phyloP scores from a whole-genome alignment of 2,888 invertebrate genomes.

The Agonopterix arenella region DNA sequence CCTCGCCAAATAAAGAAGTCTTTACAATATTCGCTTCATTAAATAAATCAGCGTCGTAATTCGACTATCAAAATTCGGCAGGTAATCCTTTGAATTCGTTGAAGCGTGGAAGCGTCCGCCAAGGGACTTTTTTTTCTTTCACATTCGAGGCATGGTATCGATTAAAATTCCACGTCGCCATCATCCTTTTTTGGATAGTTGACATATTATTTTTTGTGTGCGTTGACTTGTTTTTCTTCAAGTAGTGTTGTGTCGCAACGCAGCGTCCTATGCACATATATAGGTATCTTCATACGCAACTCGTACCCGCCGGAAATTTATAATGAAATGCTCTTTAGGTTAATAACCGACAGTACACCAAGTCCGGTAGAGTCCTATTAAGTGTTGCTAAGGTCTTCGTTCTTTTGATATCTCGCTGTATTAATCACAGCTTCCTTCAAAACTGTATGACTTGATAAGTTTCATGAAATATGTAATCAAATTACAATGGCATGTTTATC shows the following conservation, averaged over 20 bases:
- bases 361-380: slow-evolving; percentile 45
- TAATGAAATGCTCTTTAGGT: slow-evolving; percentile 51
- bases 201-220: slow-evolving; percentile 32
- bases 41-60: slow-evolving; percentile 45
- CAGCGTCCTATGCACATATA: slow-evolving; percentile 43
- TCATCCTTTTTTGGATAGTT: slow-evolving; percentile 40
- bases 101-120: slow-evolving; percentile 32
- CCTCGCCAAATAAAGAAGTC: slow-evolving; percentile 33
- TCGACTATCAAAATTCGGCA: slow-evolving; percentile 49
- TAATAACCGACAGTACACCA: slow-evolving; percentile 51
- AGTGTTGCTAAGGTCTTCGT: slow-evolving; percentile 27
- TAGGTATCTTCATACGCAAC: slow-evolving; percentile 37
- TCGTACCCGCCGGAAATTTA: slow-evolving; percentile 56
- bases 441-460: background rate
- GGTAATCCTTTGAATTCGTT: slow-evolving; percentile 44
- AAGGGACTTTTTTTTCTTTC: slow-evolving; percentile 28
- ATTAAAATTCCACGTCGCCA: slow-evolving; percentile 50
- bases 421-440: background rate
- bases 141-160: slow-evolving; percentile 42
- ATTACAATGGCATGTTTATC: slow-evolving; percentile 19
- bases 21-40: slow-evolving; percentile 36
- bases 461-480: slow-evolving; percentile 9
- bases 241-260: slow-evolving; percentile 41
- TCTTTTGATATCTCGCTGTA: slow-evolving; percentile 7
- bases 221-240: slow-evolving; percentile 6